Conservation (phyloP, 64 coral and sea anemone species). For the Actinia equina region DNA sequence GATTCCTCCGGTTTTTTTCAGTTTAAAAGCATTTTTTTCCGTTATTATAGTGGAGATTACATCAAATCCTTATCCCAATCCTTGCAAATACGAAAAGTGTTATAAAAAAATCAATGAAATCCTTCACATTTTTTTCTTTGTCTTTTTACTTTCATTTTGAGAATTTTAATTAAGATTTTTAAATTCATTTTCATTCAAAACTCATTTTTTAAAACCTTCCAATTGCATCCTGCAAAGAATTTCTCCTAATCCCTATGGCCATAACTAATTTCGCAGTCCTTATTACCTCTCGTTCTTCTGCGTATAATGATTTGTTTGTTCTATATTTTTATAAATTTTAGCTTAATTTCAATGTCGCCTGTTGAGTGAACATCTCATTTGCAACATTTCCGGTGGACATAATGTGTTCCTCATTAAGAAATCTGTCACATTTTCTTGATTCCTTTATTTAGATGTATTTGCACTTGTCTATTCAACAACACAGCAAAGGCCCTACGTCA, state of each 20-base stretch:
- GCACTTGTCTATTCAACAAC: neutral
- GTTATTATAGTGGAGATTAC: neutral
- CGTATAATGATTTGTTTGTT: neutral
- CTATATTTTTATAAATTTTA: neutral
- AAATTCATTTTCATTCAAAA: neutral
- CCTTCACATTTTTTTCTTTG: no score
- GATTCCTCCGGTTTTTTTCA: neutral
- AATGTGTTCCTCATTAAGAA: neutral
- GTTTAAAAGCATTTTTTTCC: neutral
- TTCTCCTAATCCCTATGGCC: neutral
- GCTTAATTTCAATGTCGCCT: neutral
- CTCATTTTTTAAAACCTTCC: no score
- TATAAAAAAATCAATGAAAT: no score
- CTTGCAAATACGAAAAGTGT: neutral
- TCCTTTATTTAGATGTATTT: neutral
- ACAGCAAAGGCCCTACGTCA: neutral
- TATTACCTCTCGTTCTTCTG: neutral
- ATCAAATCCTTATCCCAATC: neutral
- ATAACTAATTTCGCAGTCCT: neutral
- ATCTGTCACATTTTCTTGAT: neutral
- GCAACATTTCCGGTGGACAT: conserved; percentile 3
- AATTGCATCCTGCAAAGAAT: neutral
- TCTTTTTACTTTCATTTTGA: no score
- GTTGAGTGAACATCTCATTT: conserved; percentile 2
- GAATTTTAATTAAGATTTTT: neutral